A percentile compares a stretch with the other conserved stretches of the same genome.
Evolutionary conservation across 1,140 invertebrate species (phyloP).

Genomic region (Caenorhabditis tropicalis): DNA sequence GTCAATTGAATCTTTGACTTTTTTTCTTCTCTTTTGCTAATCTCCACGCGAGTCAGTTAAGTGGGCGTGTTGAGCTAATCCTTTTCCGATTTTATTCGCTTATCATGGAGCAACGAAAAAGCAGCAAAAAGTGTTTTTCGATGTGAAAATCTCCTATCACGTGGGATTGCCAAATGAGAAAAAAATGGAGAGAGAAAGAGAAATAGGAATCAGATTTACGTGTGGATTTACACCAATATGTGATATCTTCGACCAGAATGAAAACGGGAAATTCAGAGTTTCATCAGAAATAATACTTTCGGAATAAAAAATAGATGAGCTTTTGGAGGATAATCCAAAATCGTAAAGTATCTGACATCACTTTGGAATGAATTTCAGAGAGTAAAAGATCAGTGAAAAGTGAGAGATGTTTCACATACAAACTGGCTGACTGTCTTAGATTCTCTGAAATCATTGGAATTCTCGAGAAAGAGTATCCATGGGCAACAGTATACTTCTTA

Average conservation of each 20-base stretch:
- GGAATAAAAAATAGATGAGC: background rate
- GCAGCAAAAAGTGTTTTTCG: background rate
- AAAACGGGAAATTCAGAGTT: background rate
- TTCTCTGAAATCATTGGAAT: too few relatives aligned
- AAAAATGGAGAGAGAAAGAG: background rate
- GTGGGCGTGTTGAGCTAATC: constrained; percentile 22
- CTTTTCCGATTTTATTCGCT: constrained; percentile 30
- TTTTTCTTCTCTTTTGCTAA: too few relatives aligned
- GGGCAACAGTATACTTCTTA: too few relatives aligned
- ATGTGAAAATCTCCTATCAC: background rate
- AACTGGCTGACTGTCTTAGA: too few relatives aligned
- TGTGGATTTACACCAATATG: constrained; percentile 20
- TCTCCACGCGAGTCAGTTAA: background rate
- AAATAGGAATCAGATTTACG: background rate
- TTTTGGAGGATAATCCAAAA: too few relatives aligned
- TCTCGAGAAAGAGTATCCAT: too few relatives aligned
- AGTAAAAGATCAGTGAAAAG: too few relatives aligned
- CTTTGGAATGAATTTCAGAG: too few relatives aligned
- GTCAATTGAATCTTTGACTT: too few relatives aligned
- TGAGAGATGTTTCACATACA: too few relatives aligned
- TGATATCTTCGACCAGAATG: background rate
- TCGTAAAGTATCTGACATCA: background rate
- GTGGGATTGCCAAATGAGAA: background rate
- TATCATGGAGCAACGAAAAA: constrained; percentile 25
- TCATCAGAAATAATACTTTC: too few relatives aligned